Percentiles rank a stretch among this genome's conserved stretches.
Evolutionary conservation across 2,113 vertebrate species (phyloP).

Genomic region (Lycaon pictus): DNA sequence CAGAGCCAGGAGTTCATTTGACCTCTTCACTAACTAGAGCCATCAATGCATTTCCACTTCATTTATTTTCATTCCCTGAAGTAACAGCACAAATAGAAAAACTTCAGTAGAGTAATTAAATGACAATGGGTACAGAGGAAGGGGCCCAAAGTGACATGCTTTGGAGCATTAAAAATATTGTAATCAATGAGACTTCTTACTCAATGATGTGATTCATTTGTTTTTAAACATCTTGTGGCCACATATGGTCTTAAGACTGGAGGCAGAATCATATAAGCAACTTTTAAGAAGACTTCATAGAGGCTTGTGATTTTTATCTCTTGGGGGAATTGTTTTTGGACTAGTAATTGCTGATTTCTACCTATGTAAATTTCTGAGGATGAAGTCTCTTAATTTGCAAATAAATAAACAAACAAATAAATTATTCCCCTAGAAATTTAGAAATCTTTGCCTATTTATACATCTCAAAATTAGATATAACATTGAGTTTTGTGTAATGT

Average conservation of each 20-base stretch:
- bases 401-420: background rate
- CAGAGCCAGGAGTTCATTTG: background rate
- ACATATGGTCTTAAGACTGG: background rate
- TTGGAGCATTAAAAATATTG: slow-evolving; percentile 59
- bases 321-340: background rate
- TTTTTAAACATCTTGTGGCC: slow-evolving; percentile 48
- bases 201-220: slow-evolving; percentile 58
- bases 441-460: background rate
- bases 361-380: background rate
- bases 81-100: slow-evolving; percentile 50
- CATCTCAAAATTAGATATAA: background rate
- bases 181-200: slow-evolving; percentile 71
- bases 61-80: slow-evolving; percentile 68
- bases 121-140: slow-evolving; percentile 37
- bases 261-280: background rate
- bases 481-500: background rate
- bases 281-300: background rate
- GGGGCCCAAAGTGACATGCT: background rate
- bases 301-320: background rate
- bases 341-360: background rate
- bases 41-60: slow-evolving; percentile 52
- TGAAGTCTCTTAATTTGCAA: background rate
- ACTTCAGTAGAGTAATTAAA: slow-evolving; percentile 50
- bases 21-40: slow-evolving; percentile 26
- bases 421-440: background rate